phyloP scores from a whole-genome alignment of 2,113 vertebrate species.

The Zingel zingel region DNA sequence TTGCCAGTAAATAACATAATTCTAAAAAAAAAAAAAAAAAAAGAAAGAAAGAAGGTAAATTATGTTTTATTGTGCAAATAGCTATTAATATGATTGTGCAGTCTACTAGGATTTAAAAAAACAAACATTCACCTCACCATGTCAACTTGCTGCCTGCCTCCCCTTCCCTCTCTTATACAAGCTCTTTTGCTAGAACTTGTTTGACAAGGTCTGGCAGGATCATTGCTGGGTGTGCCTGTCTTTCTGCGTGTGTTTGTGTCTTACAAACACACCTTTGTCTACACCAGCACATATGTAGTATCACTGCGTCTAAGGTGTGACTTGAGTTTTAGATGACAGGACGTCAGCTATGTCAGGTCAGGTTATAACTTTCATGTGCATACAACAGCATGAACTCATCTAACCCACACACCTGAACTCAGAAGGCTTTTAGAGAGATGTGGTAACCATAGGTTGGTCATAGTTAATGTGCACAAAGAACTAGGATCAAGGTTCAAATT shows the following conservation, averaged over 20 bases:
- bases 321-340: constrained; percentile 66
- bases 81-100: constrained; percentile 21
- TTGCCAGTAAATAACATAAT: constrained; percentile 40
- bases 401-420: constrained; percentile 4
- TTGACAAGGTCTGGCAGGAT: constrained; percentile 81
- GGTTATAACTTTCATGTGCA: constrained; percentile 50
- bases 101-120: neutral
- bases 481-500: constrained; percentile 42
- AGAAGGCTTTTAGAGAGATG: neutral
- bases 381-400: constrained; percentile 9
- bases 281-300: constrained; percentile 24
- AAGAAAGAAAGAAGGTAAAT: constrained; percentile 25
- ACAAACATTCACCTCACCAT: constrained; percentile 20
- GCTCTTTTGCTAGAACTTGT: constrained; percentile 83
- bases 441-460: constrained; percentile 18
- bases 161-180: constrained; percentile 45
- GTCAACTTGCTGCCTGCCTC: constrained; percentile 32
- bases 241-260: constrained; percentile 62
- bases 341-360: constrained; percentile 48
- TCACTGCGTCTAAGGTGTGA: constrained; percentile 60
- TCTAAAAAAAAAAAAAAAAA: neutral
- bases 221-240: constrained; percentile 75
- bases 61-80: constrained; percentile 32
- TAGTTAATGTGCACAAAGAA: constrained; percentile 20
- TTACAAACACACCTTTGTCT: constrained; percentile 78